Percentiles rank a stretch among this genome's conserved stretches.
Evolutionary conservation across 2,113 vertebrate genomes (phyloP).

Genomic region (Saccopteryx leptura): DNA sequence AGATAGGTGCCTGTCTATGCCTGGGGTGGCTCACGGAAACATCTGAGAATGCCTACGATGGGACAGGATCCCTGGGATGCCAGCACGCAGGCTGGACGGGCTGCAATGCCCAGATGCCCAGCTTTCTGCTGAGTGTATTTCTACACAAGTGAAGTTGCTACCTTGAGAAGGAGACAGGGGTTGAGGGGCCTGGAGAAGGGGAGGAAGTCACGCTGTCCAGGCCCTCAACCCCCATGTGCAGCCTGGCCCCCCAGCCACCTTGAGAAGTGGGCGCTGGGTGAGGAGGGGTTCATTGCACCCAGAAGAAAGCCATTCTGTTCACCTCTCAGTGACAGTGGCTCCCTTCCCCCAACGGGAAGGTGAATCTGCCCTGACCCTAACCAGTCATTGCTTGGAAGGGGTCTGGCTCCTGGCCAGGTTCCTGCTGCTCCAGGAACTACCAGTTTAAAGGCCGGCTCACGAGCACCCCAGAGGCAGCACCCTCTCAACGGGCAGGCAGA

Average conservation of each 20-base stretch:
- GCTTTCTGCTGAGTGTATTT: neutral
- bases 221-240: neutral
- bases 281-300: accelerated
- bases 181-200: neutral
- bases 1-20: too few species aligned
- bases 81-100: accelerated
- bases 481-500: neutral
- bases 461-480: neutral
- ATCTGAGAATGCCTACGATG: too few species aligned
- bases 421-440: neutral
- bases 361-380: neutral
- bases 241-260: neutral
- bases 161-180: too few species aligned
- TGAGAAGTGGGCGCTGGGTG: neutral
- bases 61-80: neutral
- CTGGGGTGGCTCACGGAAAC: neutral
- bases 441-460: neutral
- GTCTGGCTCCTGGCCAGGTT: neutral
- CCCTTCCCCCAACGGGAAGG: neutral
- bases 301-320: neutral
- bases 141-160: neutral
- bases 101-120: too few species aligned
- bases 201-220: neutral
- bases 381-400: neutral
- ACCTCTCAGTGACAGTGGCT: neutral